Conservation (phyloP, 2,888 invertebrate genomes). For the Hermaeophaga mercurialis region DNA sequence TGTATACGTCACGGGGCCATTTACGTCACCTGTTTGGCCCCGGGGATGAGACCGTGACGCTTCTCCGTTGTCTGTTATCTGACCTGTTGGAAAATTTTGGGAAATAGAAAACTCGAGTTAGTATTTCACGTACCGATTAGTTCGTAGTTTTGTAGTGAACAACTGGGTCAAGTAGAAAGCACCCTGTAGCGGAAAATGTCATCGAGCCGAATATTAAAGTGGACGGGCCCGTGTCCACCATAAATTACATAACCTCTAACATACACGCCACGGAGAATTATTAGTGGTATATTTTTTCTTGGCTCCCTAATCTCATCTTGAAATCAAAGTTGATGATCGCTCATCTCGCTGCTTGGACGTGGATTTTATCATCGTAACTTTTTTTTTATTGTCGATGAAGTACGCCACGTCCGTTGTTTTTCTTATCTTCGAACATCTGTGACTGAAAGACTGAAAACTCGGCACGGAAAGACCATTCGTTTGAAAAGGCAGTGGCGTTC, state of each 20-base stretch:
- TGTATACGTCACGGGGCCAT: too few relatives aligned
- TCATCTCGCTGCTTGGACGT: constrained; percentile 18
- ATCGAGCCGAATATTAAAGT: not conserved
- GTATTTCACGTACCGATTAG: too few relatives aligned
- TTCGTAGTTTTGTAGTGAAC: too few relatives aligned
- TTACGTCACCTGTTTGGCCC: too few relatives aligned
- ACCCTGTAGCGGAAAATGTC: not conserved
- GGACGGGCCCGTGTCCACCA: constrained; percentile 17
- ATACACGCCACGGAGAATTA: constrained; percentile 20
- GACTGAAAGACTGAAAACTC: constrained; percentile 36
- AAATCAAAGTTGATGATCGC: constrained; percentile 24
- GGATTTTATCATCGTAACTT: constrained; percentile 24
- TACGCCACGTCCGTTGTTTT: constrained; percentile 39
- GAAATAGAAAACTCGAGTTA: too few relatives aligned
- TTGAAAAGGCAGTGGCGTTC: constrained; percentile 35
- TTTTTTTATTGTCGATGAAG: constrained; percentile 36
- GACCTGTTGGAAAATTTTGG: too few relatives aligned
- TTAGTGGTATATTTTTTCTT: constrained; percentile 22
- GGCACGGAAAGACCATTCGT: constrained; percentile 45
- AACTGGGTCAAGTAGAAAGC: not conserved
- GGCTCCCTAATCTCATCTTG: constrained; percentile 19
- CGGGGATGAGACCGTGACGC: too few relatives aligned
- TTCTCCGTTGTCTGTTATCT: too few relatives aligned
- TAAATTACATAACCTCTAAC: constrained; percentile 23
- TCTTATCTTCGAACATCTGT: constrained; percentile 44